Percentiles rank a stretch among this genome's conserved stretches.
phyloP scores from a whole-genome alignment of 2,888 invertebrate genomes.

The Eupithecia tripunctaria region DNA sequence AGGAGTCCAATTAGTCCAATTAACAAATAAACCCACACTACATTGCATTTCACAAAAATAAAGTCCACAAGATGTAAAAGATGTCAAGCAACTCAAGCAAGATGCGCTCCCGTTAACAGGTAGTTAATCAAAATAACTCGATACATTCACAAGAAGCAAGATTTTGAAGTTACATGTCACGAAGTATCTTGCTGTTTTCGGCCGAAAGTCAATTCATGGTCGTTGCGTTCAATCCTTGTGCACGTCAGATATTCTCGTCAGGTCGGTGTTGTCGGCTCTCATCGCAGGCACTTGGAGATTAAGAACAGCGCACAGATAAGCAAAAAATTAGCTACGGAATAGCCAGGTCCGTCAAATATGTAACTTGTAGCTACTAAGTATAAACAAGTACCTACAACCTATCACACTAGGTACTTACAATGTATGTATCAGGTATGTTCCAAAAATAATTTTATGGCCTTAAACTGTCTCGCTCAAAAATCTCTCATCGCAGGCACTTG shows the following conservation, averaged over 20 bases:
- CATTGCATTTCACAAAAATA: not conserved
- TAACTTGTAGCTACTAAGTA: not conserved
- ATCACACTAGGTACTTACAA: not conserved
- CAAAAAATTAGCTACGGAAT: slow-evolving; percentile 13
- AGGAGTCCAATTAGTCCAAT: not conserved
- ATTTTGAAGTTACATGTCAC: not conserved
- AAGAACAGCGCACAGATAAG: slow-evolving; percentile 17
- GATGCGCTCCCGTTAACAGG: slow-evolving; percentile 38
- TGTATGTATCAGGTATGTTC: not conserved
- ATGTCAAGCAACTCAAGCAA: slow-evolving; percentile 25
- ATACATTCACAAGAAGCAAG: slow-evolving; percentile 28
- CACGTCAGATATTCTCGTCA: slow-evolving; percentile 50
- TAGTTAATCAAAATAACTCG: slow-evolving; percentile 44
- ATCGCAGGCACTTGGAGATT: slow-evolving; percentile 36
- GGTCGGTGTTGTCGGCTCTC: slow-evolving; percentile 36
- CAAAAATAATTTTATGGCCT: not conserved
- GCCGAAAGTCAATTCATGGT: slow-evolving; percentile 52
- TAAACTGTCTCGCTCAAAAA: not conserved
- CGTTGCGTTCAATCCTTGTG: slow-evolving; percentile 65
- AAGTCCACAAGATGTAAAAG: slow-evolving; percentile 13
- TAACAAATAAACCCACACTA: not conserved
- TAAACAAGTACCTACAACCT: not conserved
- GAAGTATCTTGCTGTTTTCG: slow-evolving; percentile 47
- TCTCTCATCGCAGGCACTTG: not conserved
- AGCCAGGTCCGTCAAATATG: not conserved